Base-by-base conservation (phyloP, 2,113 vertebrate species). In the Cyphomyrus discorhynchus region DNA sequence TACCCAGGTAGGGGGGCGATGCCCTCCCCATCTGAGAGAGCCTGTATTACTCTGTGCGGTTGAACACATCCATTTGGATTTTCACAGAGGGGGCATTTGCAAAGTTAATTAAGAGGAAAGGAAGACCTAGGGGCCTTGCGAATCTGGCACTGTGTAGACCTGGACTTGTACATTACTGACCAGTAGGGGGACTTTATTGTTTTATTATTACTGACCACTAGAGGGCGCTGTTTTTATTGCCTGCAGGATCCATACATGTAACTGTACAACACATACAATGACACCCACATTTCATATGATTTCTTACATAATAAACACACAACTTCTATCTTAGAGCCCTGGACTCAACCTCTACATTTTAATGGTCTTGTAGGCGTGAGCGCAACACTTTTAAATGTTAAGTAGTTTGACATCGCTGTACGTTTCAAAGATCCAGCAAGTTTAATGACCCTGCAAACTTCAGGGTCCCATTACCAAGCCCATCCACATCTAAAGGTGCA, bases 1-100 rank as follows among this genome's bases (percentile, higher is more conserved):
- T 96, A 96, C 91, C 96, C 98, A 95, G 98, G 98, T 99, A 96
- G 0, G 80, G 70, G 77, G 70, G 31, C 50, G 39, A 10, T 27
- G 11, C n/a, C 27, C 10, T 42, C 39, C 85, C 85, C 27, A 35
- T 35, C 50, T 15, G 5, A 15, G 52, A 52, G 84, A 35, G 13
- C 85, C 45, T 53, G 5, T 7, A 31, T 49, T 56, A 47, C 85
- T 19, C 50, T 87, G 6, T 87, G 82, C 21, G 3, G 21, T 47
- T 84, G 82, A 42, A 84, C 45, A 84, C 35, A 19, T 47, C 45
- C 45, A 47, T 84, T 84, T 84, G 82, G 19, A 84, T 84, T 47
- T 21, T 47, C 82, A 47, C 82, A 84, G 45, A 84, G 21, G 82
- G 82, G 35, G 35, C 6, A 24, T 84, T n/a, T 46, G 42, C 24